Percentiles rank a stretch among this genome's conserved stretches.
These are phyloP conservation scores for Dysdera silvatica DNA, from an alignment of 1,140 invertebrate genomes.

Conservation along the genomic window DNA sequence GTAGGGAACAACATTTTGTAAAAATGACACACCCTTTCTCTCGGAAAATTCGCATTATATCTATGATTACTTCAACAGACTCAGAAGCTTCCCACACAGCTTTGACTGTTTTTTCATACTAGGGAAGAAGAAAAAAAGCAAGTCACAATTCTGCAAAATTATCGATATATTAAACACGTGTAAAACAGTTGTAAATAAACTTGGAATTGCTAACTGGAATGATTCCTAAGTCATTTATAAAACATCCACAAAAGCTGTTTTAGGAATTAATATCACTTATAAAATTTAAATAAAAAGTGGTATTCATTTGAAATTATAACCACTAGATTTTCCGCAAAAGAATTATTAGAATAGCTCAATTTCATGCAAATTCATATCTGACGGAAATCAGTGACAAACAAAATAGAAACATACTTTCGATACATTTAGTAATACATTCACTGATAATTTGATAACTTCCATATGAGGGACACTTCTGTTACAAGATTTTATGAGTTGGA, in stretches of 20 bases:
- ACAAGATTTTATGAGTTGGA: background rate
- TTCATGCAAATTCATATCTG: background rate
- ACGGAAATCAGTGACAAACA: background rate
- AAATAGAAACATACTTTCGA: conserved; percentile 13
- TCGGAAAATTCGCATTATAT: conserved; percentile 15
- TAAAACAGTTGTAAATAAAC: background rate
- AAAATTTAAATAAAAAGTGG: background rate
- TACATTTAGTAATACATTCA: conserved; percentile 22
- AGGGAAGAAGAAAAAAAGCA: background rate
- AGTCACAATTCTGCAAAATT: background rate
- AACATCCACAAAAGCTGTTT: background rate
- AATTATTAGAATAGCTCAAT: background rate
- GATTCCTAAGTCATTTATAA: background rate
- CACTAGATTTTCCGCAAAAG: background rate
- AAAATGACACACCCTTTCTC: conserved; percentile 13
- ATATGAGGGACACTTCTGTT: conserved; percentile 26
- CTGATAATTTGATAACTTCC: conserved; percentile 16
- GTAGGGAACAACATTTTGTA: conserved; percentile 11
- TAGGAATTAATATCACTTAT: background rate
- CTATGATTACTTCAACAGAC: conserved; percentile 1
- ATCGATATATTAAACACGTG: background rate
- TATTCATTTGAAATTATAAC: background rate
- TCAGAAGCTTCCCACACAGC: conserved; percentile 5
- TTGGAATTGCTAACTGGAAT: background rate
- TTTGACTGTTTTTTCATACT: conserved; percentile 22